phyloP scores from a whole-genome alignment of 2,888 invertebrate genomes.

The Junonia oenone region DNA sequence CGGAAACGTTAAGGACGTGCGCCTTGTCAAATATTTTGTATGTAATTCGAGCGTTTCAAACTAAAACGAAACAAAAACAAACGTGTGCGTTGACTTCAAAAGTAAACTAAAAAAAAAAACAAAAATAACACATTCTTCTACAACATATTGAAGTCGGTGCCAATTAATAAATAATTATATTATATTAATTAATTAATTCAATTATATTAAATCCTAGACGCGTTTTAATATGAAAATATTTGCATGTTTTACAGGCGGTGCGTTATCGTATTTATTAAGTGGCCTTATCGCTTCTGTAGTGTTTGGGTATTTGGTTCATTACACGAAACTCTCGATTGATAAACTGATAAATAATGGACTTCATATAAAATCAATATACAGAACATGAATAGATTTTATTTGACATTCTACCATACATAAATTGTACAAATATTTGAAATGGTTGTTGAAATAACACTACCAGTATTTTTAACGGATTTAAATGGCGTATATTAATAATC shows the following conservation, averaged over 20 bases:
- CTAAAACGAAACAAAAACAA: too few species aligned
- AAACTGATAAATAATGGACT: constrained; percentile 45
- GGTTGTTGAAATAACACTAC: neutral
- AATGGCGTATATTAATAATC: too few species aligned
- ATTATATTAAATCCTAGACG: constrained; percentile 4
- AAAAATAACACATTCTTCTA: too few species aligned
- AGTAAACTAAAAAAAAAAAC: too few species aligned
- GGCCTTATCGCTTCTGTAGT: constrained; percentile 43
- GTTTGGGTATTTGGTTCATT: constrained; percentile 47
- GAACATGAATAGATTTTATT: neutral
- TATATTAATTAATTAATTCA: neutral
- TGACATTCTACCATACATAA: neutral
- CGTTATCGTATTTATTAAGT: constrained; percentile 43
- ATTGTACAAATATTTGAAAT: too few species aligned
- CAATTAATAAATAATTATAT: too few species aligned
- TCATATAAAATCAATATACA: constrained; percentile 42
- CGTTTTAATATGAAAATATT: constrained; percentile 10
- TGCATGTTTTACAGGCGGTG: constrained; percentile 9
- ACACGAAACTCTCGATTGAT: constrained; percentile 44
- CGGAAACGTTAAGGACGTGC: too few species aligned
- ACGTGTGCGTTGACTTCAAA: too few species aligned
- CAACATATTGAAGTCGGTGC: too few species aligned
- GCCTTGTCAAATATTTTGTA: too few species aligned
- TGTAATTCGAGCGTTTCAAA: too few species aligned
- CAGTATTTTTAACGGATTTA: too few species aligned